Conservation (phyloP, 30 jellyfish, hydroid and myxozoan genomes). For the Sanderia malayensis region DNA sequence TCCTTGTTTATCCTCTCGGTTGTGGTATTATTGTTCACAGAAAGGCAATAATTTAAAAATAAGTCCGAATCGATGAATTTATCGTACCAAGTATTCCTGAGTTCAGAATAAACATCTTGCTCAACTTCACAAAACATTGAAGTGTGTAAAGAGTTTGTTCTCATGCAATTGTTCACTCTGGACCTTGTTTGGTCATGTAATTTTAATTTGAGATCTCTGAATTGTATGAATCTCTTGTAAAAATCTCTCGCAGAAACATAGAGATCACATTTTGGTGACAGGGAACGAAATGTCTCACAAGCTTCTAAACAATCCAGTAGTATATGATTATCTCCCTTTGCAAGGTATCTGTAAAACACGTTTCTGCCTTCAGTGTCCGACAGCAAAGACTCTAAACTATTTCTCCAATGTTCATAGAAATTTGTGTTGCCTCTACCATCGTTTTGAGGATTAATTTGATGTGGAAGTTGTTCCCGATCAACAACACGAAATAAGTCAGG, state of each 20-base stretch:
- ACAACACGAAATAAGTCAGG: background rate
- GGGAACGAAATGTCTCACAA: conserved; percentile 51
- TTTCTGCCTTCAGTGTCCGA: conserved; percentile 60
- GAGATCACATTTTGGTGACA: conserved; percentile 47
- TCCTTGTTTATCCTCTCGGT: conserved; percentile 33
- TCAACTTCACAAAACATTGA: conserved; percentile 70
- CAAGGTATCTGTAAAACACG: conserved; percentile 49
- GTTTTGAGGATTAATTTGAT: background rate
- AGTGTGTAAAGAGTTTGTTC: conserved; percentile 60
- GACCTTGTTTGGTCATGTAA: conserved; percentile 74
- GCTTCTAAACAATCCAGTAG: conserved; percentile 74
- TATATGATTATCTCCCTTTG: conserved; percentile 44
- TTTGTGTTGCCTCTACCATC: background rate
- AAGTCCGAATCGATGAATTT: conserved; percentile 69
- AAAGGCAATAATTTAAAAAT: conserved; percentile 64
- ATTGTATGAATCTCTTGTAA: conserved; percentile 73
- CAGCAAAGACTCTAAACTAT: conserved; percentile 48
- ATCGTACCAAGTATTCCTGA: conserved; percentile 72
- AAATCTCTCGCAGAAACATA: conserved; percentile 78
- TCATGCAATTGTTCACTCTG: conserved; percentile 55
- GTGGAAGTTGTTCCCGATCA: background rate
- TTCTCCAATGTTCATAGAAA: conserved; percentile 61
- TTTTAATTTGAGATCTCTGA: conserved; percentile 67
- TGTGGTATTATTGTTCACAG: conserved; percentile 49
- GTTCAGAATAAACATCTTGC: conserved; percentile 59